Conservation (phyloP, 30 jellyfish, hydroid and myxozoan species). For the Aurelia sp. region DNA sequence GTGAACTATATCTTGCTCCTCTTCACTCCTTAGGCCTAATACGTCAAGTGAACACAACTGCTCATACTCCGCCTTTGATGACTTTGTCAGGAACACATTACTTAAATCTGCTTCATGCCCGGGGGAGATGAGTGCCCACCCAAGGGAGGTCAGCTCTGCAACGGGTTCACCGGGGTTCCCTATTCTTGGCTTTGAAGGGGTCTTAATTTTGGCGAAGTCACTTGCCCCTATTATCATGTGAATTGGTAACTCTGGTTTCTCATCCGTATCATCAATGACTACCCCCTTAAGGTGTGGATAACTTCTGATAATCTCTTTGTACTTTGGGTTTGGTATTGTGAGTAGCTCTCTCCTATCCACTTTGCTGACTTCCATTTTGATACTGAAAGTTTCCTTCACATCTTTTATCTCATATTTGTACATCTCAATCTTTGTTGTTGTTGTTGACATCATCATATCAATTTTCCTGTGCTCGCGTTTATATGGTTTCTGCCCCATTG, state of each 20-base stretch:
- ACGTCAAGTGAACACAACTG: conserved; percentile 57
- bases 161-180: conserved; percentile 72
- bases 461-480: conserved; percentile 20
- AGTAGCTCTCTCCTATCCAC: conserved; percentile 33
- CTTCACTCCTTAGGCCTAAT: conserved; percentile 31
- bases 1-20: background rate
- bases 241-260: conserved; percentile 56
- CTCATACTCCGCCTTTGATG: conserved; percentile 28
- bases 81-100: conserved; percentile 15
- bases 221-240: conserved; percentile 63
- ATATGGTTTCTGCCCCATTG: conserved; percentile 25
- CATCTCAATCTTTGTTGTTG: conserved; percentile 35
- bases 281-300: conserved; percentile 19
- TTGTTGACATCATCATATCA: conserved; percentile 51
- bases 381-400: background rate
- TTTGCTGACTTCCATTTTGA: conserved; percentile 36
- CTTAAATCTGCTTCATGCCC: conserved; percentile 48
- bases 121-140: conserved; percentile 70
- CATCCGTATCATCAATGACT: conserved; percentile 7
- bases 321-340: conserved; percentile 57
- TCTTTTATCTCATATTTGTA: conserved; percentile 15
- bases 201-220: conserved; percentile 49
- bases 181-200: conserved; percentile 36
- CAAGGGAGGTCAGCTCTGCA: conserved; percentile 62
- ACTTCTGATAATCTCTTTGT: background rate